Evolutionary conservation across 1,140 invertebrate species (phyloP), one percentile per base, ranked within the genome.

Genomic region (Drosophila mojavensis): DNA sequence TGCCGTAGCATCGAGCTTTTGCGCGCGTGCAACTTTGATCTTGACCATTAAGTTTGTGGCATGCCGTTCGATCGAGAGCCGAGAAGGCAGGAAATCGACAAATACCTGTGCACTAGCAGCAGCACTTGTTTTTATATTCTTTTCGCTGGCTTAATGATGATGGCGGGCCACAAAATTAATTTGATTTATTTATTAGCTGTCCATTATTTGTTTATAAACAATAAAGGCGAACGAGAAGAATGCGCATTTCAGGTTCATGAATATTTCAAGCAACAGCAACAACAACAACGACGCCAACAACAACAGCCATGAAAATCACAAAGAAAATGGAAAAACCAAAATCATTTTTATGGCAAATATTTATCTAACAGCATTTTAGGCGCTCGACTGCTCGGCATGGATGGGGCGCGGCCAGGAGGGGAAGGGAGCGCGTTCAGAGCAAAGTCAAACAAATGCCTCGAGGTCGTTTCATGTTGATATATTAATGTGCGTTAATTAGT

Each of bases 101-200:
- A 50, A 50, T 50, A 50, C 20, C 48, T 50, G 48, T 24, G 13
- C 48, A 50, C 48, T 47, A 47, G 48, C 48, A 24, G 20, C 24
- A 50, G 43, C 48, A 50, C 48, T 50, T 50, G 20, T 50, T 50
- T 71, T 48, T 11, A 39, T 15, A 48, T 55, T 55, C 28, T 60
- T 50, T 45, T 45, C 41, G 5, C 48, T 55, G 15, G 5, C 43
- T 60, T 58, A 30, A 28, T 53, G 47, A 20, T 24, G 48, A n/a
- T 24, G 48, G 50, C 28, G 10, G 26, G 55, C 54, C 15, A 24
- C 50, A 28, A 39, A 75, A 78, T 85, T 75, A 86, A 86, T 79
- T 89, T 88, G 84, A 88, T 88, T 88, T 89, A 88, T 88, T 88
- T 88, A 88, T 88, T 88, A 80, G 83, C 83, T 88, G 73, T 68